phyloP scores from a whole-genome alignment of 2,797 vertebrate species.

The Eulemur rubriventer region DNA sequence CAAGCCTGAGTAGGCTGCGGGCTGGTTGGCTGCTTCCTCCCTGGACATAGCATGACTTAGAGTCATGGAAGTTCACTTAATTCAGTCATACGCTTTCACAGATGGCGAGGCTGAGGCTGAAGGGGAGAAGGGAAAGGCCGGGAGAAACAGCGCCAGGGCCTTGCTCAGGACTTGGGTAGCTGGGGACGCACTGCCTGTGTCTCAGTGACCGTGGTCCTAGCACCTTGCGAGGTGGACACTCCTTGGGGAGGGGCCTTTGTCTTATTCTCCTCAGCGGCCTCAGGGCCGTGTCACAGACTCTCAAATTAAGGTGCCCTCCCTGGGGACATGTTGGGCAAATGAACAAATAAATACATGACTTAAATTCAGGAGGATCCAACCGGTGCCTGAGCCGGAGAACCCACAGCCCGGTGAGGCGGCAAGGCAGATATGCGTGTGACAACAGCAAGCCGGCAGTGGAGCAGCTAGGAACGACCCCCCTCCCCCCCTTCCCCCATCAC shows the following conservation, averaged over 20 bases:
- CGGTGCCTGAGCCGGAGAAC: rapidly evolving
- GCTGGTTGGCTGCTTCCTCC: not conserved
- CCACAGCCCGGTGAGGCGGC: rapidly evolving
- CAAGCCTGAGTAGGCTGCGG: rapidly evolving
- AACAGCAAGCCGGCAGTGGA: rapidly evolving
- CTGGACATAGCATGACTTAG: not conserved
- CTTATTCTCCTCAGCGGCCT: not conserved
- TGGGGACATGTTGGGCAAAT: rapidly evolving
- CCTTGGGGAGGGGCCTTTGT: rapidly evolving
- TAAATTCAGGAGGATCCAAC: not conserved
- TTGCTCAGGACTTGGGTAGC: rapidly evolving
- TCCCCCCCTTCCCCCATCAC: rapidly evolving
- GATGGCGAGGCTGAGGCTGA: rapidly evolving
- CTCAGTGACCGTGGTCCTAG: rapidly evolving
- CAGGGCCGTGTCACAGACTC: rapidly evolving
- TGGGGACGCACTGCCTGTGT: rapidly evolving
- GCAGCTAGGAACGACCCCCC: rapidly evolving
- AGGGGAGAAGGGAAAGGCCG: not conserved
- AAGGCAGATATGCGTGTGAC: not conserved
- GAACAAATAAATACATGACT: not conserved
- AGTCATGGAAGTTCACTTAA: not conserved
- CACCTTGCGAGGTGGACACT: rapidly evolving
- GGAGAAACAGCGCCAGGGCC: rapidly evolving
- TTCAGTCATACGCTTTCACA: rapidly evolving
- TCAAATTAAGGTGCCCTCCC: not conserved